These are phyloP conservation scores for Sycophila sp. DNA, from an alignment of 1,140 invertebrate species.

Conservation along the genomic window DNA sequence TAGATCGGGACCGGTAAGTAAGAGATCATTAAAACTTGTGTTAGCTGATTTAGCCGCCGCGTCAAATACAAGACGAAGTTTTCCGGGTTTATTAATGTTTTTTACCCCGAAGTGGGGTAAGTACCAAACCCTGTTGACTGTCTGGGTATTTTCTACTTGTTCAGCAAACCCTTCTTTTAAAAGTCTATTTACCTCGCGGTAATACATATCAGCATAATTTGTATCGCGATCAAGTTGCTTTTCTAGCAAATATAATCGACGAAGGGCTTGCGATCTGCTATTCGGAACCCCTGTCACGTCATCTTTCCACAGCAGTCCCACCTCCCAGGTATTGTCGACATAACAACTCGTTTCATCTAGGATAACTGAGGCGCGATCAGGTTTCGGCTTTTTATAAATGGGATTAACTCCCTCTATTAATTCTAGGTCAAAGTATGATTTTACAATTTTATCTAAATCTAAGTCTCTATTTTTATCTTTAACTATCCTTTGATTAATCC, in stretches of 20 bases:
- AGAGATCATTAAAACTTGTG: constrained; percentile 43
- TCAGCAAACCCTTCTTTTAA: constrained; percentile 35
- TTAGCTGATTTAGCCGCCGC: constrained; percentile 43
- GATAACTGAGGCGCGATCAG: neutral
- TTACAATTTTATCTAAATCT: neutral
- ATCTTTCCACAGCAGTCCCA: constrained; percentile 29
- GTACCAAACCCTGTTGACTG: constrained; percentile 33
- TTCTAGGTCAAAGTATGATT: neutral
- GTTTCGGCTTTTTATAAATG: neutral
- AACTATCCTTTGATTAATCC: neutral
- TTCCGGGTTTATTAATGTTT: constrained; percentile 46
- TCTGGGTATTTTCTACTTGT: neutral
- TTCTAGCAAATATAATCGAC: constrained; percentile 24
- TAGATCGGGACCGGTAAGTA: constrained; percentile 49
- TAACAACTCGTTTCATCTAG: neutral
- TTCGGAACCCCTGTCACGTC: neutral
- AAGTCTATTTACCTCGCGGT: constrained; percentile 27
- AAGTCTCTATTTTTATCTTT: neutral
- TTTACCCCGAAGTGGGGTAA: constrained; percentile 48
- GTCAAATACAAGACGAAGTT: constrained; percentile 49
- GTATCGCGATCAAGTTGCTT: constrained; percentile 1
- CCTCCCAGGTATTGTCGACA: constrained; percentile 20
- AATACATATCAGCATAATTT: constrained; percentile 16
- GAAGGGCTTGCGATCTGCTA: neutral
- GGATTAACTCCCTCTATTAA: neutral